phyloP scores from a whole-genome alignment of 2,888 invertebrate species.

The Meiosimyza platycephala region DNA sequence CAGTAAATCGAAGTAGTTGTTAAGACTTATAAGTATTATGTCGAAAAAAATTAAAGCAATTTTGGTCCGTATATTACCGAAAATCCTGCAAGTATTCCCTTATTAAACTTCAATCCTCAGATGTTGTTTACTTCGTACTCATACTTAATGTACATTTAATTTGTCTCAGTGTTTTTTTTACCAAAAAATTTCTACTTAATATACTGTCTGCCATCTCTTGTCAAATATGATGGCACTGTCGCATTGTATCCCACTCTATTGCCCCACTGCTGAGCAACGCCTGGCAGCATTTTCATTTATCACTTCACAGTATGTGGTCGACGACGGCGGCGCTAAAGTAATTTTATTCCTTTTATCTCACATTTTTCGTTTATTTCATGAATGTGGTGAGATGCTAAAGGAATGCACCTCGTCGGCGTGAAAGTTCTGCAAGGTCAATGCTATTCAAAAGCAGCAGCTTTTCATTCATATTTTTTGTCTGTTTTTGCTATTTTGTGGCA shows the following conservation, averaged over 20 bases:
- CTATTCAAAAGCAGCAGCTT: background rate
- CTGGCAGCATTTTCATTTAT: slow-evolving; percentile 9
- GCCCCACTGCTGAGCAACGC: background rate
- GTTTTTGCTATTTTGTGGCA: slow-evolving; percentile 2
- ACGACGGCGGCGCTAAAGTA: slow-evolving; percentile 1
- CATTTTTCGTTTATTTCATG: slow-evolving; percentile 11
- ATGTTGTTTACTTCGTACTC: too few species aligned
- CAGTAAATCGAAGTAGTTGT: too few species aligned
- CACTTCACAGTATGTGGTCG: slow-evolving; percentile 20
- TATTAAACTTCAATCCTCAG: too few species aligned
- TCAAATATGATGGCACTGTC: background rate
- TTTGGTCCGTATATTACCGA: too few species aligned
- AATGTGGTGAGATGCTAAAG: background rate
- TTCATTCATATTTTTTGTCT: background rate
- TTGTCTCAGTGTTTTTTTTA: background rate
- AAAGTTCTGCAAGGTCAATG: slow-evolving; percentile 26
- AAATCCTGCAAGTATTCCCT: too few species aligned
- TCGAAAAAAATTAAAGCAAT: too few species aligned
- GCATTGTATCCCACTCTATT: background rate
- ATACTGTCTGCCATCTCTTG: background rate
- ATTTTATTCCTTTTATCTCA: slow-evolving; percentile 15
- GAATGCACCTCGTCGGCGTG: slow-evolving; percentile 18
- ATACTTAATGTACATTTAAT: too few species aligned
- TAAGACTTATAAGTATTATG: too few species aligned
- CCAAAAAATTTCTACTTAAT: background rate